A percentile compares a stretch with the other conserved stretches of the same genome.
Evolutionary conservation across 1,140 invertebrate genomes (phyloP).

Genomic region (Drosophila yakuba): DNA sequence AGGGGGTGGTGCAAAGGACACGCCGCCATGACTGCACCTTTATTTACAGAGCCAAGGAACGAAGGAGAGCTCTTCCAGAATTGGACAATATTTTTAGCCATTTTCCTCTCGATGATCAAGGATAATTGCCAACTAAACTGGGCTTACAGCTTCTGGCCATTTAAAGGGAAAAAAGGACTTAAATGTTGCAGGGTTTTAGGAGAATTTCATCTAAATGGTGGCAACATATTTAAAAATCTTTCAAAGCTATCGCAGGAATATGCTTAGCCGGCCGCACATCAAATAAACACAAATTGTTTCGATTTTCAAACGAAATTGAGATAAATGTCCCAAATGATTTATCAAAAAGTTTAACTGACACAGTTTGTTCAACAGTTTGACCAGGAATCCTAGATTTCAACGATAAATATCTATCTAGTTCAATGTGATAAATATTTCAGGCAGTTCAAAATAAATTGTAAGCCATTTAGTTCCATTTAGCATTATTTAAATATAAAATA

Average conservation of each 20-base stretch:
- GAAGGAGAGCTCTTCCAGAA: constrained; percentile 27
- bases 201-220: constrained; percentile 1
- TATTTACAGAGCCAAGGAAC: constrained; percentile 29
- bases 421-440: neutral
- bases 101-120: constrained; percentile 35
- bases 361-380: constrained; percentile 10
- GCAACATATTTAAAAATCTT: neutral
- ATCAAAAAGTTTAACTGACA: constrained; percentile 14
- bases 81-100: constrained; percentile 49
- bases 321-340: constrained; percentile 10
- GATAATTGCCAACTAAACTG: constrained; percentile 51
- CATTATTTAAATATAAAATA: neutral
- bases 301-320: constrained; percentile 12
- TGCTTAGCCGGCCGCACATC: neutral
- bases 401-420: neutral
- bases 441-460: neutral
- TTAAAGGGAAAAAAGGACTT: constrained; percentile 1
- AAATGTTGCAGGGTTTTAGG: neutral
- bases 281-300: constrained; percentile 6
- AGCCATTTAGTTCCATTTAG: constrained; percentile 6
- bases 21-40: constrained; percentile 35
- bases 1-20: constrained; percentile 10
- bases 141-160: constrained; percentile 24
- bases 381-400: neutral
- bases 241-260: neutral